These are phyloP conservation scores for Parauchenoglanis punctatus DNA, from an alignment of 2,797 vertebrate genomes.

Conservation along the genomic window DNA sequence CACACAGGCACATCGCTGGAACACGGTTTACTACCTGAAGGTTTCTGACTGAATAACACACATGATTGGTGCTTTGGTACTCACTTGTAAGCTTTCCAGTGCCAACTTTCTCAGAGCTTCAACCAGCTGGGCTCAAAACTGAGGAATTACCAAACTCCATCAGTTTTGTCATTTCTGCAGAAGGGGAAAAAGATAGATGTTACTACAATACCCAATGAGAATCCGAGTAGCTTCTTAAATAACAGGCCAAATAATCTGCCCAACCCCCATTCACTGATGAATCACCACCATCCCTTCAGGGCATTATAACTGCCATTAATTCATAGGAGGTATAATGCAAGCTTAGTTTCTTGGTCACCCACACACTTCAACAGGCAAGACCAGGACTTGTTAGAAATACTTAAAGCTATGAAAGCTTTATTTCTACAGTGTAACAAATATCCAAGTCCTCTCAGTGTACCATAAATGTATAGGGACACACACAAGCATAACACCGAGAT, in stretches of 20 bases:
- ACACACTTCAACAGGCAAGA: conserved; percentile 45
- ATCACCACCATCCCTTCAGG: conserved; percentile 42
- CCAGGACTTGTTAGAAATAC: conserved; percentile 38
- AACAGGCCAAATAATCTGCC: conserved; percentile 25
- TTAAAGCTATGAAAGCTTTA: conserved; percentile 32
- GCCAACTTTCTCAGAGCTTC: conserved; percentile 32
- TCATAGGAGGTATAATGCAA: conserved; percentile 53
- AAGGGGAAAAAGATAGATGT: conserved; percentile 44
- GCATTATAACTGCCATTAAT: conserved; percentile 47
- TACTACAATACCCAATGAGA: conserved; percentile 10
- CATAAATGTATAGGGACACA: conserved; percentile 59
- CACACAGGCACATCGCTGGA: neutral
- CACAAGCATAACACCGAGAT: conserved; percentile 63
- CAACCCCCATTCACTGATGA: conserved; percentile 42
- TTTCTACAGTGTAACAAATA: conserved; percentile 44
- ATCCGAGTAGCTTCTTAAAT: conserved; percentile 14
- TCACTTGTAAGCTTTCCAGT: neutral
- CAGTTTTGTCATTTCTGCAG: conserved; percentile 58
- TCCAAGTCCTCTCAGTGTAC: conserved; percentile 50
- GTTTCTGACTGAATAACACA: neutral
- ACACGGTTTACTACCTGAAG: neutral
- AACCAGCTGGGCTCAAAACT: conserved; percentile 55
- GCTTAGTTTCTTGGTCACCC: conserved; percentile 37
- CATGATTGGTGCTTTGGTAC: neutral
- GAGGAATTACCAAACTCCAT: conserved; percentile 56